phyloP scores from a whole-genome alignment of 2,113 vertebrate species.

The Pionites leucogaster region DNA sequence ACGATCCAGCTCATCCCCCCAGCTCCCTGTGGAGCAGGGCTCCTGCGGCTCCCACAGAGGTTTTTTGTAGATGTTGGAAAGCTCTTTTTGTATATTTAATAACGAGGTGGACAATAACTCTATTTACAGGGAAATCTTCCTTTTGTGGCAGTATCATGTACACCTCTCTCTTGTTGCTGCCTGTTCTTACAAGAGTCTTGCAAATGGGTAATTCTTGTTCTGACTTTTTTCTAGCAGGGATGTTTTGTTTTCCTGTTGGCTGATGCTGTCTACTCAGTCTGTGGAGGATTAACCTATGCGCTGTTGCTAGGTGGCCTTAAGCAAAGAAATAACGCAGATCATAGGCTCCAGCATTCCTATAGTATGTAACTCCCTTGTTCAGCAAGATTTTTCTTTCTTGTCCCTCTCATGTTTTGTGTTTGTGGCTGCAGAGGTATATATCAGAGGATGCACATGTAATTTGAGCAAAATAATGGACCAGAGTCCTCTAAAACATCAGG shows the following conservation, averaged over 20 bases:
- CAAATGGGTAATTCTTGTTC: conserved; percentile 54
- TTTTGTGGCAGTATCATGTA: conserved; percentile 18
- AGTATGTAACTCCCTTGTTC: conserved; percentile 48
- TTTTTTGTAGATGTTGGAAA: conserved; percentile 27
- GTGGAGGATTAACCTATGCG: conserved; percentile 65
- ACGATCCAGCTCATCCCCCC: background rate
- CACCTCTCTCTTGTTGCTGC: background rate
- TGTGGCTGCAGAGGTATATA: background rate
- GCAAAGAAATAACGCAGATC: conserved; percentile 66
- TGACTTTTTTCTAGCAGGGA: conserved; percentile 13
- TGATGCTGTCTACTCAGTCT: conserved; percentile 62
- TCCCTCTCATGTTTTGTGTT: background rate
- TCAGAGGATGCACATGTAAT: background rate
- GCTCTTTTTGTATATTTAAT: conserved; percentile 59
- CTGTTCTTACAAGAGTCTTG: conserved; percentile 16
- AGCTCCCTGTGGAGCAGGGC: background rate
- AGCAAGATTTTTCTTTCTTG: conserved; percentile 26
- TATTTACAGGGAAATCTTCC: conserved; percentile 36
- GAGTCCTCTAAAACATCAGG: background rate
- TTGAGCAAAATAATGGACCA: background rate
- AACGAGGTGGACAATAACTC: conserved; percentile 34
- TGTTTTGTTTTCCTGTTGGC: conserved; percentile 67
- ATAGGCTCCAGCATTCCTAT: conserved; percentile 53
- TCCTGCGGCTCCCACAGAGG: background rate
- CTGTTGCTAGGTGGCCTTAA: conserved; percentile 72